phyloP scores from a whole-genome alignment of 2,113 vertebrate genomes.

The Picathartes gymnocephalus region DNA sequence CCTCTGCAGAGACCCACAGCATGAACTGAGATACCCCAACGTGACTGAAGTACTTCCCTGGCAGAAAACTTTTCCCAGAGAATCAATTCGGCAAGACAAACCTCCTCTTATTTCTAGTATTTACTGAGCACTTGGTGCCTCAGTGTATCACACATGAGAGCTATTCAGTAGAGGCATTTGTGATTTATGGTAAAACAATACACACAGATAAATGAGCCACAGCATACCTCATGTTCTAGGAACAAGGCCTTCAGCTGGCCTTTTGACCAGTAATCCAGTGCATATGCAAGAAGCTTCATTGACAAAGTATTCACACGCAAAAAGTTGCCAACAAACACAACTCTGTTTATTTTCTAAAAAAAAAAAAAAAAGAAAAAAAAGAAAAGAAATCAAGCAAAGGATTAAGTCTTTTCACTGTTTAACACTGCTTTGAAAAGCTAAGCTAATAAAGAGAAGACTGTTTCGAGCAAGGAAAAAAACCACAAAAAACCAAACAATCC shows the following conservation, averaged over 20 bases:
- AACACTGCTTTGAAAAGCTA: neutral
- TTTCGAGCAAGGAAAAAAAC: neutral
- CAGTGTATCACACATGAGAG: neutral
- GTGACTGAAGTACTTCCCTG: neutral
- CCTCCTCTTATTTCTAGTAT: neutral
- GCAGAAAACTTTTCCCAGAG: neutral
- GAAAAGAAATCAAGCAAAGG: neutral
- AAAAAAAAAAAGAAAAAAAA: conserved; percentile 26
- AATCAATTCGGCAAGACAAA: neutral
- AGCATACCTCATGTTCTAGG: conserved; percentile 81
- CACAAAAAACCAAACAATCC: neutral
- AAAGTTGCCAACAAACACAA: conserved; percentile 96
- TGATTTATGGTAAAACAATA: neutral
- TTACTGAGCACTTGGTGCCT: neutral
- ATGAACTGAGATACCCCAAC: neutral
- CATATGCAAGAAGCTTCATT: conserved; percentile 92
- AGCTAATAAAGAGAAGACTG: neutral
- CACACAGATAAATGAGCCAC: neutral
- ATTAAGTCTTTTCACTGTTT: neutral
- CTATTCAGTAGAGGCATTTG: neutral
- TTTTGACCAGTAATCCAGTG: conserved; percentile 86
- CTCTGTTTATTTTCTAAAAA: conserved; percentile 82
- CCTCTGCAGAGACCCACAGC: neutral
- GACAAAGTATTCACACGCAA: conserved; percentile 95
- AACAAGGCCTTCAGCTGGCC: conserved; percentile 83